phyloP scores from a whole-genome alignment of 2,113 vertebrate species.

The Macrotis lagotis region DNA sequence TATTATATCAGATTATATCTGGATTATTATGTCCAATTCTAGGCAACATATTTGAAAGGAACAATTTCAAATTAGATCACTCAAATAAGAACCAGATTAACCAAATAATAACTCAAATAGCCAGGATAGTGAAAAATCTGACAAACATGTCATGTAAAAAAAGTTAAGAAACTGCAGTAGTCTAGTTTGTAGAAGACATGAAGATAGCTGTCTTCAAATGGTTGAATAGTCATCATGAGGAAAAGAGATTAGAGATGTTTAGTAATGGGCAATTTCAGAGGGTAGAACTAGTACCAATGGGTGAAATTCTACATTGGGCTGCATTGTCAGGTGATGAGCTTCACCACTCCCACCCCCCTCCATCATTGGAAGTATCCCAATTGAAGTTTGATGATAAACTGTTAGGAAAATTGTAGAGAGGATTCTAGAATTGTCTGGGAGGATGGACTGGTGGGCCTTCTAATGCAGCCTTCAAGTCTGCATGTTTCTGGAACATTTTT shows the following conservation, averaged over 20 bases:
- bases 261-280: conserved; percentile 16
- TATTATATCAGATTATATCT: background rate
- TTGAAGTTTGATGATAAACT: background rate
- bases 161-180: background rate
- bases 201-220: background rate
- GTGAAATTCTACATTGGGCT: conserved; percentile 3
- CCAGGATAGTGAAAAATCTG: background rate
- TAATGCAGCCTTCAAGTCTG: background rate
- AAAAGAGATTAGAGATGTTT: background rate
- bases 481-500: background rate
- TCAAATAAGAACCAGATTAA: background rate
- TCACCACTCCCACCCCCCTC: no score
- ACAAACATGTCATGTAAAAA: background rate
- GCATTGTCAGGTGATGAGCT: background rate
- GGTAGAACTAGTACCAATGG: background rate
- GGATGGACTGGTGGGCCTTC: background rate
- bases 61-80: background rate
- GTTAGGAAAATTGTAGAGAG: background rate
- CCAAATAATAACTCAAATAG: background rate
- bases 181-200: background rate
- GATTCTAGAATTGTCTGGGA: background rate
- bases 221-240: background rate
- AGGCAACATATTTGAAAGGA: background rate
- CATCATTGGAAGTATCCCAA: background rate
- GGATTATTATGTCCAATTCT: background rate